Evolutionary conservation across 1,140 invertebrate genomes (phyloP).

Genomic region (Cotesia vestalis): DNA sequence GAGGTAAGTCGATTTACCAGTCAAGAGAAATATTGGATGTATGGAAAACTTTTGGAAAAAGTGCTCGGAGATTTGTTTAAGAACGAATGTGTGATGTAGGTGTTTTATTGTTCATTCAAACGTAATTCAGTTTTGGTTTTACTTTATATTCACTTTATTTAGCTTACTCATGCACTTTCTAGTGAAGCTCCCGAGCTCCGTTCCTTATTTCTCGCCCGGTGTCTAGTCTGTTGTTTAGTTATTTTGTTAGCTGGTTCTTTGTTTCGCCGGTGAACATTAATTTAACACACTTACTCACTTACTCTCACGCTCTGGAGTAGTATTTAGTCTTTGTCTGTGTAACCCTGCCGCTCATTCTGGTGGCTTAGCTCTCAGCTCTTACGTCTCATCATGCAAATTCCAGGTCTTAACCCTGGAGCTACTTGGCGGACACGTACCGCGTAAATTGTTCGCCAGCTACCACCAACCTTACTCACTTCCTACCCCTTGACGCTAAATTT

Average conservation of each 20-base stretch:
- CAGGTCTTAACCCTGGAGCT: slow-evolving; percentile 29
- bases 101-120: slow-evolving; percentile 33
- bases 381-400: slow-evolving; percentile 33
- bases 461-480: not conserved
- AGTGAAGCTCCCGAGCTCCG: not conserved
- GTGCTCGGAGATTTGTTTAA: slow-evolving; percentile 23
- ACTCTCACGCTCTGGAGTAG: too few relatives aligned
- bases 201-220: not conserved
- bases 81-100: slow-evolving; percentile 16
- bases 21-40: slow-evolving; percentile 16
- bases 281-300: too few relatives aligned
- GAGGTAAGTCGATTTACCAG: slow-evolving; percentile 30
- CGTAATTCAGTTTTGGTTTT: slow-evolving; percentile 5
- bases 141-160: too few relatives aligned
- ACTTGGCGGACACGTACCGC: slow-evolving; percentile 34
- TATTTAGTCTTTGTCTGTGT: not conserved
- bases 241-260: too few relatives aligned
- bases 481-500: slow-evolving; percentile 30
- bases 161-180: not conserved
- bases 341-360: not conserved
- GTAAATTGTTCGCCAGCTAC: slow-evolving; percentile 30
- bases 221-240: not conserved
- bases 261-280: too few relatives aligned
- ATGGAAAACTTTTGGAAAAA: slow-evolving; percentile 16
- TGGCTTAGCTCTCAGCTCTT: slow-evolving; percentile 17